phyloP scores from a whole-genome alignment of 2,797 vertebrate genomes.

The Paedocypris micromegethes region DNA sequence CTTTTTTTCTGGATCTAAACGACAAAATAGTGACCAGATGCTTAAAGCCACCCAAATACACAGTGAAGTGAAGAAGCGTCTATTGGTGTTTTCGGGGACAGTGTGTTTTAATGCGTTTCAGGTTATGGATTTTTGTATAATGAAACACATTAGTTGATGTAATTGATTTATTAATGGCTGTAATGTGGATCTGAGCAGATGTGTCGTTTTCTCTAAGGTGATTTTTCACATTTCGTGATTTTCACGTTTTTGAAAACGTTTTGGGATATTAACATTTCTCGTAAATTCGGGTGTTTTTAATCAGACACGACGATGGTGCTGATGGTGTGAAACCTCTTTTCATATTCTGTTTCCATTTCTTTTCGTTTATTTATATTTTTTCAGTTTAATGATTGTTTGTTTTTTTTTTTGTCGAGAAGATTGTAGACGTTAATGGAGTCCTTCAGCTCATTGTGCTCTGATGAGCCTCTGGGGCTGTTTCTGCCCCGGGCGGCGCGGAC shows the following conservation, averaged over 20 bases:
- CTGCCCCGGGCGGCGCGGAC: conserved; percentile 46
- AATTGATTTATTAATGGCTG: conserved; percentile 37
- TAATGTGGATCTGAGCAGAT: not conserved
- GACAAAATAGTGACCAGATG: too few species aligned
- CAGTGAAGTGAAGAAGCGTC: not conserved
- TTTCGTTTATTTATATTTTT: too few species aligned
- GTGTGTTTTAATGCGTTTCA: not conserved
- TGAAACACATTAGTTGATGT: conserved; percentile 22
- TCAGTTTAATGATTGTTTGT: too few species aligned
- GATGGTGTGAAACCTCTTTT: too few species aligned
- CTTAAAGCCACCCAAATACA: not conserved
- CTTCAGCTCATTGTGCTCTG: not conserved
- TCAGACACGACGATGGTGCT: too few species aligned
- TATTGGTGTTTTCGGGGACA: not conserved
- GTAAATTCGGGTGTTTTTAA: too few species aligned
- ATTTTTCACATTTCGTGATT: too few species aligned
- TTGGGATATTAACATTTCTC: too few species aligned
- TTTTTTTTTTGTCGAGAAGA: too few species aligned
- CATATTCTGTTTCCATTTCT: too few species aligned
- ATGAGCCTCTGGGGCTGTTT: conserved; percentile 2
- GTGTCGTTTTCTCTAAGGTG: not conserved
- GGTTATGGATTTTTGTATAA: conserved; percentile 24
- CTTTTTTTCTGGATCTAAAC: too few species aligned
- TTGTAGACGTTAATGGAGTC: not conserved
- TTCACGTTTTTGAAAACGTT: too few species aligned